Evolutionary conservation across 2,888 invertebrate species (phyloP).

Genomic region (Seira musarum): DNA sequence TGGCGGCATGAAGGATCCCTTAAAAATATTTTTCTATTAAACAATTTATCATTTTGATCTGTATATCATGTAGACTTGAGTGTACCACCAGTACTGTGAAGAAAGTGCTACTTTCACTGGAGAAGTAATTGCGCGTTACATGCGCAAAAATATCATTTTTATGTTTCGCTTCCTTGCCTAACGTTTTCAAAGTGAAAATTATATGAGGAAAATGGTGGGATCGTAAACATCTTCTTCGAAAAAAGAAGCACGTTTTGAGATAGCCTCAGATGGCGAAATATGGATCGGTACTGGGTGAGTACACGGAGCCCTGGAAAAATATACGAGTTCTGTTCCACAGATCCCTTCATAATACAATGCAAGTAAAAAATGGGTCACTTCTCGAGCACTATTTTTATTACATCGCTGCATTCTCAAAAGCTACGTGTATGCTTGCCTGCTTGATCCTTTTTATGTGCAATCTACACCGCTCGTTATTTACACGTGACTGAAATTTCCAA

Average conservation of each 20-base stretch:
- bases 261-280: conserved; percentile 22
- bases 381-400: conserved; percentile 55
- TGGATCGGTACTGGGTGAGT: no score
- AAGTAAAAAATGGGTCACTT: conserved; percentile 59
- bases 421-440: conserved; percentile 46
- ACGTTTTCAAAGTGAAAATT: conserved; percentile 45
- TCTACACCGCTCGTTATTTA: conserved; percentile 60
- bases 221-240: conserved; percentile 37
- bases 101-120: conserved; percentile 15
- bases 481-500: conserved; percentile 60
- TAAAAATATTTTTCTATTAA: conserved; percentile 50
- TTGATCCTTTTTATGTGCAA: conserved; percentile 52
- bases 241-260: neutral
- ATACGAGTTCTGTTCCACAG: neutral
- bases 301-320: no score
- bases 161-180: conserved; percentile 4
- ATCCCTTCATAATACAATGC: conserved; percentile 15
- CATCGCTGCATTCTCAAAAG: conserved; percentile 40
- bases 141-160: conserved; percentile 32
- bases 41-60: conserved; percentile 53
- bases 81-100: no score
- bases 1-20: conserved; percentile 34
- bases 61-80: neutral
- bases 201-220: conserved; percentile 18
- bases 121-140: conserved; percentile 30